A percentile compares a stretch with the other conserved stretches of the same genome.
These are phyloP conservation scores for Xylocampa areola DNA, from an alignment of 2,888 invertebrate genomes.

Conservation along the genomic window DNA sequence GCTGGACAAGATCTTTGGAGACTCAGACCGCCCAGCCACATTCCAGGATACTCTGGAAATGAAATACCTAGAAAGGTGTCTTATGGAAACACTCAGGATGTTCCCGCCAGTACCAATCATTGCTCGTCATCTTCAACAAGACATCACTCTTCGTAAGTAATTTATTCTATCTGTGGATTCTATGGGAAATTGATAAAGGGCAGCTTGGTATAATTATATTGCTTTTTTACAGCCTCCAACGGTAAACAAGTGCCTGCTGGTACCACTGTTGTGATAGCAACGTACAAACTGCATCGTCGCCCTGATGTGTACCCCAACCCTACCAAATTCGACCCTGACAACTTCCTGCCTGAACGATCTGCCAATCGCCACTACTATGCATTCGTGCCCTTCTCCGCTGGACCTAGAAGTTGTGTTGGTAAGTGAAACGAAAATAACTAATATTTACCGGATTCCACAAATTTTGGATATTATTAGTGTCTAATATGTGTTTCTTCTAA, in stretches of 20 bases:
- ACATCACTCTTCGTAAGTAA: conserved; percentile 91
- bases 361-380: conserved; percentile 95
- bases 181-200: neutral
- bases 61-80: conserved; percentile 95
- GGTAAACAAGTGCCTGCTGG: conserved; percentile 92
- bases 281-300: conserved; percentile 92
- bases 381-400: conserved; percentile 95
- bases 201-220: neutral
- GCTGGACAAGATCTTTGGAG: conserved; percentile 93
- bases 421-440: conserved; percentile 67
- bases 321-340: conserved; percentile 94
- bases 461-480: neutral
- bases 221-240: conserved; percentile 85
- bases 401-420: conserved; percentile 95
- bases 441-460: neutral
- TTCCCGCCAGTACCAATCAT: conserved; percentile 95
- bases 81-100: conserved; percentile 94
- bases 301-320: conserved; percentile 94
- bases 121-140: conserved; percentile 92
- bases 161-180: neutral
- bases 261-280: conserved; percentile 92
- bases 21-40: conserved; percentile 93
- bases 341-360: conserved; percentile 94
- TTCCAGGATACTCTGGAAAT: conserved; percentile 95
- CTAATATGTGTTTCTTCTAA: conserved; percentile 62